phyloP scores from a whole-genome alignment of 2,797 vertebrate species.

The Nasua narica region DNA sequence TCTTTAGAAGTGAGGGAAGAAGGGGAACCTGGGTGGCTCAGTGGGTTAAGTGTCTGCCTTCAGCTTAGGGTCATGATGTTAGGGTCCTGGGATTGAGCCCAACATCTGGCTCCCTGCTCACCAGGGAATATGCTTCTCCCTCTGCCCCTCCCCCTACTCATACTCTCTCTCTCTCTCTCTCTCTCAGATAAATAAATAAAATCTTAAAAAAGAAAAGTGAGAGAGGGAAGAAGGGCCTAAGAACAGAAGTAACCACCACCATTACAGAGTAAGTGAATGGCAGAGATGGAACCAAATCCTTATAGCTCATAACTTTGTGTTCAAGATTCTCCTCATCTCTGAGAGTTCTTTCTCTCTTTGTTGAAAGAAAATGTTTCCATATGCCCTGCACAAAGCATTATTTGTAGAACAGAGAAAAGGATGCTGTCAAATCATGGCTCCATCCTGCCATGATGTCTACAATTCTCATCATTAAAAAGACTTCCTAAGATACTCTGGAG shows the following conservation, averaged over 20 bases:
- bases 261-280: neutral
- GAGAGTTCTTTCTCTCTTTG: neutral
- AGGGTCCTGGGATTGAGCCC: no score
- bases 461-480: neutral
- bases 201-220: neutral
- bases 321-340: neutral
- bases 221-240: neutral
- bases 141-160: no score
- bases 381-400: neutral
- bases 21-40: no score
- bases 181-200: no score
- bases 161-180: no score
- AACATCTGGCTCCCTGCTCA: no score
- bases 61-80: no score
- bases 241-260: neutral
- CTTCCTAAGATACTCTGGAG: neutral
- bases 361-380: neutral
- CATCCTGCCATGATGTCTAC: neutral
- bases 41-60: no score
- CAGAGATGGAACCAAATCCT: neutral
- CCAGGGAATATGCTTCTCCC: no score
- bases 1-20: neutral
- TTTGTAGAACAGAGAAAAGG: constrained; percentile 7
- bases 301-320: neutral
- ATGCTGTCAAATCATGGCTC: neutral